Evolutionary conservation across 2,113 vertebrate genomes (phyloP), one percentile per base, ranked within the genome.

Genomic region (Elephantulus edwardii): DNA sequence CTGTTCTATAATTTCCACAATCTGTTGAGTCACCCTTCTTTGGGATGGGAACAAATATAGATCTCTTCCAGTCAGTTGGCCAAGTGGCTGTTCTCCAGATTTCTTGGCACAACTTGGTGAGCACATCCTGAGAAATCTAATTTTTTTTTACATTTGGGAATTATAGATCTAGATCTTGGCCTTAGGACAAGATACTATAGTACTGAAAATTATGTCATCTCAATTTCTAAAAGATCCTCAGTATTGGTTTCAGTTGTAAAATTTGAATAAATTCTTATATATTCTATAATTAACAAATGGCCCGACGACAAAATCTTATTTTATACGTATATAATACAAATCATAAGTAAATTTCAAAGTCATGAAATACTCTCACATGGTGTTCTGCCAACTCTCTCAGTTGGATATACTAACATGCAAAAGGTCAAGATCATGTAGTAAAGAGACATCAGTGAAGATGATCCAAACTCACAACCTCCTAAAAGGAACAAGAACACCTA

Each of bases 181-280:
- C 5, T 88, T 82, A 40, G 33, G n/a, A 11, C 50, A 93, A 66
- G 20, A 71, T 3, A 1, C 50, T 60, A 71, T 64, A 20, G 6
- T 76, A 83, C 52, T 83, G 33, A 93, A 83, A 86, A 76, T 35
- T 74, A 1, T 35, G 9, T 33, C 24, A 62, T 74, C 74, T 90
- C 54, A 50, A 40, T 86, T 86, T 74, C 75, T 68, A 52, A 91
- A 85, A 40, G 20, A 64, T 44, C 14, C 8, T 90, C 40, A 72
- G 38, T 76, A 30, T 44, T 89, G 87, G 56, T 68, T 70, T 89
- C 58, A 91, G 5, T 81, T 83, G 28, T 35, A 91, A 84, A 87
- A 12, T 80, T 60, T 48, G 90, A 54, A 44, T 6, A 66, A 72
- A 64, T 68, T 1, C 79, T 75, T 64, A 81, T 76, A 28, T 75